A percentile compares a stretch with the other conserved stretches of the same genome.
phyloP scores from a whole-genome alignment of 2,797 vertebrate species.

The Anguilla anguilla region DNA sequence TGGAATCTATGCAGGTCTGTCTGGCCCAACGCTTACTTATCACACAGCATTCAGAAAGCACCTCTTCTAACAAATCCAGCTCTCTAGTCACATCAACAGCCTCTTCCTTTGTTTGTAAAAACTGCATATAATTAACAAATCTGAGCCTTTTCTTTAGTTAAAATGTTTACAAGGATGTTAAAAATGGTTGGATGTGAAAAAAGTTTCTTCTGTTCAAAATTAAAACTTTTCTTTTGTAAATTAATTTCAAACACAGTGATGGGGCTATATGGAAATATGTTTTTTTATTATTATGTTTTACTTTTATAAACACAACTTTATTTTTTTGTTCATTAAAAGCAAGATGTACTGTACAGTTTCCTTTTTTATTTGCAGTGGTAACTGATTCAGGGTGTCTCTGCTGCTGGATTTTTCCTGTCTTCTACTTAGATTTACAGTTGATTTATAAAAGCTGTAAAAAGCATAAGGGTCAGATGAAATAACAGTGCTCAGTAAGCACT shows the following conservation, averaged over 20 bases:
- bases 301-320: background rate
- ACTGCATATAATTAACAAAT: slow-evolving; percentile 22
- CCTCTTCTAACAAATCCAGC: background rate
- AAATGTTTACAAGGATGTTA: background rate
- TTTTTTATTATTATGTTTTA: no score
- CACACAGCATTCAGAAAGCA: slow-evolving; percentile 8
- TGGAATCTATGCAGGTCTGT: background rate
- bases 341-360: background rate
- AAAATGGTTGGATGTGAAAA: background rate
- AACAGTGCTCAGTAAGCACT: background rate
- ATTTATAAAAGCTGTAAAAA: background rate
- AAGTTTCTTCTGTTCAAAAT: background rate
- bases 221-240: background rate
- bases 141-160: background rate
- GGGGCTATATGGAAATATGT: background rate
- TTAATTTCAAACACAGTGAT: background rate
- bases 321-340: background rate
- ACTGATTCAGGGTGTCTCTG: background rate
- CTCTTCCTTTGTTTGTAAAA: slow-evolving; percentile 17
- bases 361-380: background rate
- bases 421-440: background rate
- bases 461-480: background rate
- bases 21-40: background rate
- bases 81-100: background rate
- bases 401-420: background rate